These are phyloP conservation scores for Oscheius sp. DNA, from an alignment of 1,140 invertebrate genomes.

Conservation along the genomic window DNA sequence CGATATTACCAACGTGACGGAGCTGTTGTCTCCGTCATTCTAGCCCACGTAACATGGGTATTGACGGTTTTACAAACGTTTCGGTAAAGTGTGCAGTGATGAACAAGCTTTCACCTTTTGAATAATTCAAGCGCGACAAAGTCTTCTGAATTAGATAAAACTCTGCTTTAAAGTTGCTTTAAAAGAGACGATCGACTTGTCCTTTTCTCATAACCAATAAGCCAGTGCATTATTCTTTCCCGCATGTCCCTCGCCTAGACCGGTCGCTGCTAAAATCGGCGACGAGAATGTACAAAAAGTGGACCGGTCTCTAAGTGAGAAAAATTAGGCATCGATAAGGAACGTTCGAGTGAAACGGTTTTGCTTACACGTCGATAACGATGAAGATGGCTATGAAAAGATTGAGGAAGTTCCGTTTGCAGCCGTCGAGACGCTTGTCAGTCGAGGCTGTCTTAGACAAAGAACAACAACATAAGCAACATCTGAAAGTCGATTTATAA, in stretches of 20 bases:
- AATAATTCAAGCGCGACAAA: too few relatives aligned
- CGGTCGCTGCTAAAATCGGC: neutral
- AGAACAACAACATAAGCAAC: neutral
- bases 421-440: slow-evolving; percentile 48
- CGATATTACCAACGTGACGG: too few relatives aligned
- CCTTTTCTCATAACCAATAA: too few relatives aligned
- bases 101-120: too few relatives aligned
- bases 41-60: neutral
- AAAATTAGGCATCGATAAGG: neutral
- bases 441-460: slow-evolving; percentile 6
- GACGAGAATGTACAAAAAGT: slow-evolving; percentile 1
- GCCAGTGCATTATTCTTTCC: neutral
- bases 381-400: slow-evolving; percentile 45
- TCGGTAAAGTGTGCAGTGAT: too few relatives aligned
- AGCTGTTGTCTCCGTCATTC: too few relatives aligned
- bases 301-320: neutral
- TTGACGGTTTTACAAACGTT: neutral
- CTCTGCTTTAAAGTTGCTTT: too few relatives aligned
- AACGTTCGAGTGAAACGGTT: neutral
- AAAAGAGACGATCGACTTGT: too few relatives aligned
- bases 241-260: neutral
- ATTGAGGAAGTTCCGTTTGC: slow-evolving; percentile 49
- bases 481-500: neutral
- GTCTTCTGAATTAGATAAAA: too few relatives aligned
- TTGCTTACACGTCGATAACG: slow-evolving; percentile 51